phyloP scores from a whole-genome alignment of 2,797 vertebrate genomes.

The Tauraco hartlaubi region DNA sequence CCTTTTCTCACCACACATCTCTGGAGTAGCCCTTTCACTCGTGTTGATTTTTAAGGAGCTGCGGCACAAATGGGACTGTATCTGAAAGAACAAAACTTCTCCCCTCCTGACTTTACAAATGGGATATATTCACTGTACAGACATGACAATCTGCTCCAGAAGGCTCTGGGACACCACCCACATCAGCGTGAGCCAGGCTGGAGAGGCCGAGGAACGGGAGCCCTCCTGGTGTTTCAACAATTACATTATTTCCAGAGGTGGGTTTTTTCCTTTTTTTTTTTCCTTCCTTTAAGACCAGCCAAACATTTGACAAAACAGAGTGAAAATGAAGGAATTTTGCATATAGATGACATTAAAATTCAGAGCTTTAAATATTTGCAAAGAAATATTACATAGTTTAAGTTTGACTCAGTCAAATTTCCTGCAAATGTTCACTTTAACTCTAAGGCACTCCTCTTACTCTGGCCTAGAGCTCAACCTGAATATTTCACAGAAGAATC shows the following conservation, averaged over 20 bases:
- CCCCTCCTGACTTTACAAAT: background rate
- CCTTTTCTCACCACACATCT: background rate
- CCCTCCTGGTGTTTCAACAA: rapidly evolving
- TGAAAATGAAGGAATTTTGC: background rate
- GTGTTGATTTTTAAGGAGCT: background rate
- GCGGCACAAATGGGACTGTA: background rate
- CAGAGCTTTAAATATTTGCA: background rate
- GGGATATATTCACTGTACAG: rapidly evolving
- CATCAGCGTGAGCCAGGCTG: rapidly evolving
- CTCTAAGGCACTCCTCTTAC: background rate
- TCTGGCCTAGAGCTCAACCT: background rate
- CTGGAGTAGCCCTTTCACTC: background rate
- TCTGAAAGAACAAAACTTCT: background rate
- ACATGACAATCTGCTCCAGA: rapidly evolving
- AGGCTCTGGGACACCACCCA: too few species aligned
- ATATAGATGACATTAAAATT: background rate
- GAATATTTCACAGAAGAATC: background rate
- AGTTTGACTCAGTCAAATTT: background rate
- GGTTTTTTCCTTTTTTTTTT: too few species aligned
- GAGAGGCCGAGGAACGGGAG: rapidly evolving
- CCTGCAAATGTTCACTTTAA: background rate
- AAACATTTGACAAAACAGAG: background rate
- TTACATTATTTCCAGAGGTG: background rate
- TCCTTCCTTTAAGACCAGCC: background rate
- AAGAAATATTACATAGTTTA: background rate